Base-by-base conservation (phyloP, 1,140 invertebrate species). In the Acromyrmex charruanus region DNA sequence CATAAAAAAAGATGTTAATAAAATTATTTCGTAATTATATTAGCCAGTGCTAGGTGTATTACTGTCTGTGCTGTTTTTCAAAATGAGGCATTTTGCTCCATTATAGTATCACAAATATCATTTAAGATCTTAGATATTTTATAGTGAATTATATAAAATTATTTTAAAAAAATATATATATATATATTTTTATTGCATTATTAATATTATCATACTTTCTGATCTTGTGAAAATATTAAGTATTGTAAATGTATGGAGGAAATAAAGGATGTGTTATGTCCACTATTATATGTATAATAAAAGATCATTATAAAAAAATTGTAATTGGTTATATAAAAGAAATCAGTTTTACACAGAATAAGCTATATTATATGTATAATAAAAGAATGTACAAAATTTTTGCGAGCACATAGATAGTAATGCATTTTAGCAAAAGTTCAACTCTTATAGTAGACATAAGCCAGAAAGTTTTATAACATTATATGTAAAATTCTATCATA, bases 21-120 rank as follows among this genome's bases (percentile, higher is more conserved):
- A 93, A 93, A 92, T 93, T 88, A 92, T 89, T 93, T 94, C 80
- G 89, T 93, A 93, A 92, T 87, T 89, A 92, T 89, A 92, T 82
- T 87, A 85, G 31, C 10, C 25, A 71, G 28, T 81, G 89, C 87
- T 93, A 92, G 89, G 71, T 92, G 88, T 90, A 88, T 93, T 93
- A 89, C 89, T 91, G 80, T 91, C 82, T 91, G 84, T 88, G 87
- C 68, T 72, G 87, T 49, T 69, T 90, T 77, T 72, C 21, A 75
- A 90, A 77, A 82, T 65, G 21, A 59, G 31, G 6, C 18, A 25
- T 61, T 35, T 51, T 55, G n/a, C 86, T 69, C 69, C n/a, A 21
- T 3, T 35, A 18, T 84, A 49, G 10, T 68, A 16, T 79, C 7
- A 66, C 44, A 53, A 35, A 61, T 16, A 74, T 49, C 16, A 74